Conservation (phyloP, 2,797 vertebrate species). For the Anguilla megastoma region DNA sequence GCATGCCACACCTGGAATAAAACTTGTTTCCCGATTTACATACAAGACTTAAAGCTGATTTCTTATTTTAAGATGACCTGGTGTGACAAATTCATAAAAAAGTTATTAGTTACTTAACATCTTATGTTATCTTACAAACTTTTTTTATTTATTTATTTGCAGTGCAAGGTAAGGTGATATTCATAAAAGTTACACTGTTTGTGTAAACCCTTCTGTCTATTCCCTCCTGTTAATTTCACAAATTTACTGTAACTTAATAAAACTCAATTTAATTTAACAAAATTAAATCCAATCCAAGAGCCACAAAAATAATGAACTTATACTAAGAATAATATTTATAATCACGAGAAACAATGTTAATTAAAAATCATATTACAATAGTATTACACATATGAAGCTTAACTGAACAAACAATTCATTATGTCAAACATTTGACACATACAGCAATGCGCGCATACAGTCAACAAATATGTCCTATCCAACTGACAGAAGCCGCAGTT, state of each 20-base stretch:
- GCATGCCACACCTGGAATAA: not conserved
- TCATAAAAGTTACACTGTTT: not conserved
- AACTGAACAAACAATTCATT: slow-evolving; percentile 43
- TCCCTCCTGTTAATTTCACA: not conserved
- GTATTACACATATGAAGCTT: slow-evolving; percentile 48
- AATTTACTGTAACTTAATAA: not conserved
- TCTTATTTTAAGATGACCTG: slow-evolving; percentile 16
- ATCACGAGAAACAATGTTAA: slow-evolving; percentile 47
- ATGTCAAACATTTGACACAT: slow-evolving; percentile 57
- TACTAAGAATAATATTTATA: slow-evolving; percentile 58
- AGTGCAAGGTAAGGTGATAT: slow-evolving; percentile 1
- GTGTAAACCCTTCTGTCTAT: not conserved
- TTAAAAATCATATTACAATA: slow-evolving; percentile 50
- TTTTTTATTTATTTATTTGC: slow-evolving; percentile 14
- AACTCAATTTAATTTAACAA: not conserved
- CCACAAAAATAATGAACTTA: slow-evolving; percentile 52
- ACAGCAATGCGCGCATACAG: slow-evolving; percentile 15
- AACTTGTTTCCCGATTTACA: not conserved
- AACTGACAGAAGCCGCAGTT: slow-evolving; percentile 25
- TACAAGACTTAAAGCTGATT: slow-evolving; percentile 6
- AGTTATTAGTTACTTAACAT: not conserved
- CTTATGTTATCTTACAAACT: not conserved
- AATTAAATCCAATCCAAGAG: slow-evolving; percentile 19
- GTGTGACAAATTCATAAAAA: not conserved
- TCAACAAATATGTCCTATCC: slow-evolving; percentile 32